Evolutionary conservation across 2,797 vertebrate genomes (phyloP), one percentile per base, ranked within the genome.

Genomic region (Cichlasoma orientale): DNA sequence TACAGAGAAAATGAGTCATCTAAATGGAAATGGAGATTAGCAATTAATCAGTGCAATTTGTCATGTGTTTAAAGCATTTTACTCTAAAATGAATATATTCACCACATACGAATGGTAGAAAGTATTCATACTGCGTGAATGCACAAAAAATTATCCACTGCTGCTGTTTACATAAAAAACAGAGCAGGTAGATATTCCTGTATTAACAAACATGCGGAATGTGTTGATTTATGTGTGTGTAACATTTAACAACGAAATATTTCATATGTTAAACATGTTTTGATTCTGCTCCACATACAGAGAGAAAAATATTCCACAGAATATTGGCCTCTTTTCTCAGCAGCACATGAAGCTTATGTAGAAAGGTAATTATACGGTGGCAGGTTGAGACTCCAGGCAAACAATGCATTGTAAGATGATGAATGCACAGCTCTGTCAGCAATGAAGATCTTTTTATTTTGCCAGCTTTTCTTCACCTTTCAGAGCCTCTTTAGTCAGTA

Each of bases 391-490:
- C 76, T 73, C 11, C 5, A 33, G 72, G 80, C 86, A 86, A 82
- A 85, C 68, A 84, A 75, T 80, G 25, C 59, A 61, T 33, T 56
- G 59, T 68, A n/a, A 52, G 56, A 71, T 73, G 75, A 80, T 83
- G 74, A 77, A 85, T 79, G 70, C 74, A 47, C 74, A 57, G 75
- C 47, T 74, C 50, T 7, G 31, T 72, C 41, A 69, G 69, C 52
- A 31, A 55, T 70, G 61, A 76, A 72, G 82, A 50, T 78, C 41
- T 61, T 82, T 86, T 79, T 25, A 76, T 86, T 82, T 83, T 56
- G 29, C 57, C 59, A 41, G 44, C 56, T 38, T 83, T 72, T 70
- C 44, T 74, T 82, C 66, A 79, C 75, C 75, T 84, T 55, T 55
- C 63, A 14, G 11, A 72, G 76, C 79, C 54, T 19, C 54, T 44